Evolutionary conservation across 2,113 vertebrate species (phyloP), one percentile per base, ranked within the genome.

Genomic region (Rhinolophus sinicus): DNA sequence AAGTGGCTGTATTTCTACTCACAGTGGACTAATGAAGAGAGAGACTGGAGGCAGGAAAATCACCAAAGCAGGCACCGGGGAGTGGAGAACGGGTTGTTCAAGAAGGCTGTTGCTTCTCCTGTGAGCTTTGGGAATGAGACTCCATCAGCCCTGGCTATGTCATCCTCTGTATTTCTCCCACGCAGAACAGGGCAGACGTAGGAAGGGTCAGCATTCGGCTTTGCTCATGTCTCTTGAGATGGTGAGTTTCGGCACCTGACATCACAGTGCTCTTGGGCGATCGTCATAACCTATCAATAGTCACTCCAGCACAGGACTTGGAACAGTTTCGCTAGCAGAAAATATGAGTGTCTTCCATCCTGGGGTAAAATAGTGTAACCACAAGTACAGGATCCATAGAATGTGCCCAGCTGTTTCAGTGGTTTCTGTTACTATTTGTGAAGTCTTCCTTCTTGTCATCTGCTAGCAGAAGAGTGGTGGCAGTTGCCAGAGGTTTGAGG

Each of bases 391-490:
- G 72, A 69, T 24, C 65, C 64, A 26, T 88, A 93, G 93, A 75
- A 62, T 70, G 77, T 3, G 81, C 69, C 54, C 93, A 93, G 95
- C 96, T 94, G 96, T 70, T 67, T n/a, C 30, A 21, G 93, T 38
- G 96, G 91, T 86, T 96, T 95, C 73, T 91, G 97, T 96, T 94
- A 81, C 95, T 96, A 69, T 96, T 96, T 96, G 95, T 95, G 91
- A 97, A 97, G 91, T 78, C 94, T 96, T 94, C 96, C 69, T 96
- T 91, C 89, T 92, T 95, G 96, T 96, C 96, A 91, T 97, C 94
- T 95, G 93, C 52, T 64, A 28, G 94, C 82, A 94, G 95, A 82
- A 70, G 67, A 40, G 18, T 30, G 70, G 88, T 94, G 80, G 78
- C 94, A 78, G 94, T 97, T 95, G 97, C 95, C 96, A 97, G 94